These are phyloP conservation scores for Amphiprion percula DNA, from an alignment of 2,113 vertebrate genomes.

Conservation along the genomic window DNA sequence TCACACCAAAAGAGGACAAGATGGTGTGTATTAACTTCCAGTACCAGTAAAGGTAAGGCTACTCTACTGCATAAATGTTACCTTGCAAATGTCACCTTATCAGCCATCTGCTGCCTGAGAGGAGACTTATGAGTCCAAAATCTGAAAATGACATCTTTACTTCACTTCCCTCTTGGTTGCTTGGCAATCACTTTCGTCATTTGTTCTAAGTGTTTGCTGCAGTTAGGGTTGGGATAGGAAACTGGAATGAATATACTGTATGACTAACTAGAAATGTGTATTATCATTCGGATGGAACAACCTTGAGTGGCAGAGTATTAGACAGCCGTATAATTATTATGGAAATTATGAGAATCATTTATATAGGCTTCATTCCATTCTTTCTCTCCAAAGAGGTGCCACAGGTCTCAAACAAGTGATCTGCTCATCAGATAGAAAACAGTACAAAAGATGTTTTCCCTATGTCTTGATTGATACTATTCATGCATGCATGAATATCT, in stretches of 20 bases:
- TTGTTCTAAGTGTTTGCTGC: background rate
- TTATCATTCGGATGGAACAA: background rate
- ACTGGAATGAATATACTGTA: background rate
- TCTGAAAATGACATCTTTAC: background rate
- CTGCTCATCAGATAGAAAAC: conserved; percentile 28
- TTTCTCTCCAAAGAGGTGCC: background rate
- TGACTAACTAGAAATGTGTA: background rate
- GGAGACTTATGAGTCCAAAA: background rate
- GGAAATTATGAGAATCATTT: background rate
- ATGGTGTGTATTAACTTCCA: conserved; percentile 1
- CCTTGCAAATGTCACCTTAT: conserved; percentile 4
- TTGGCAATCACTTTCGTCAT: background rate
- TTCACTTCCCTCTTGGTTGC: conserved; percentile 1
- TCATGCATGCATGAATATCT: background rate
- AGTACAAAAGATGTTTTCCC: background rate
- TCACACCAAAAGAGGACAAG: conserved; percentile 8
- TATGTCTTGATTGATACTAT: background rate
- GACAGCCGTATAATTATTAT: background rate
- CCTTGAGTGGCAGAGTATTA: background rate
- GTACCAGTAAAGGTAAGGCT: conserved; percentile 3
- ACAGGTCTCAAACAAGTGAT: conserved; percentile 20
- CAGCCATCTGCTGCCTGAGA: background rate
- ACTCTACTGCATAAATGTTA: background rate
- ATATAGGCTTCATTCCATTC: background rate
- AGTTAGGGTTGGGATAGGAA: background rate